These are phyloP conservation scores for Diarsia brunnea DNA, from an alignment of 2,888 invertebrate species.

Conservation along the genomic window DNA sequence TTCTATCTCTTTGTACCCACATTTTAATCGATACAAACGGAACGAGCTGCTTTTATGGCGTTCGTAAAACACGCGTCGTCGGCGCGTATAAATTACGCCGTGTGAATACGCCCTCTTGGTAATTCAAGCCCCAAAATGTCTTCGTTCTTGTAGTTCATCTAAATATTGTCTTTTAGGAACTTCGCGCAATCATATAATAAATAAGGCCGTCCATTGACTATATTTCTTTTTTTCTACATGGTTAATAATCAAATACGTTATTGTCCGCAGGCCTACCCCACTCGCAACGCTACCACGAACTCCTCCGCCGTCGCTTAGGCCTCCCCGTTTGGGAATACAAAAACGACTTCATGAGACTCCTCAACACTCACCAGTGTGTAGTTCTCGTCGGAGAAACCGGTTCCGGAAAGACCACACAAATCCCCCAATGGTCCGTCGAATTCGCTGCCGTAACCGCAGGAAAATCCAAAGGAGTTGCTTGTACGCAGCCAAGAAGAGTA, in stretches of 20 bases:
- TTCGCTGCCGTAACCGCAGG: slow-evolving; percentile 83
- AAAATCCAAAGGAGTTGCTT: slow-evolving; percentile 93
- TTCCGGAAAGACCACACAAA: slow-evolving; percentile 99
- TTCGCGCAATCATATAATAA: neutral
- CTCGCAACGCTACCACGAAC: slow-evolving; percentile 96
- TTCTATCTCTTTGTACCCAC: too few relatives aligned
- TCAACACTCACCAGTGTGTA: slow-evolving; percentile 98
- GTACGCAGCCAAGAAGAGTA: slow-evolving; percentile 99
- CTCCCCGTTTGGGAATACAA: slow-evolving; percentile 99
- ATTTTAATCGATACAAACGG: neutral
- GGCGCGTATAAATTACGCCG: too few relatives aligned
- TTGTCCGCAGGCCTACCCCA: slow-evolving; percentile 92
- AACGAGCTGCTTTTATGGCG: neutral
- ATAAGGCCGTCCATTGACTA: neutral
- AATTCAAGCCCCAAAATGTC: neutral
- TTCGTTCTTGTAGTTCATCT: neutral
- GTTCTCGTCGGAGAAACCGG: slow-evolving; percentile 99
- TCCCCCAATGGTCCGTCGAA: slow-evolving; percentile 94
- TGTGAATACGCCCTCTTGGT: neutral
- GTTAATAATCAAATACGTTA: neutral
- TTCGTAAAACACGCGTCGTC: too few relatives aligned
- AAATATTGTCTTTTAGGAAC: neutral
- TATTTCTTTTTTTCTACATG: neutral
- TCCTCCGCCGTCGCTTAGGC: slow-evolving; percentile 96
- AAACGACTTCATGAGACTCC: slow-evolving; percentile 97